These are phyloP conservation scores for Siniperca knerii DNA, from an alignment of 2,113 vertebrate genomes.

Conservation along the genomic window DNA sequence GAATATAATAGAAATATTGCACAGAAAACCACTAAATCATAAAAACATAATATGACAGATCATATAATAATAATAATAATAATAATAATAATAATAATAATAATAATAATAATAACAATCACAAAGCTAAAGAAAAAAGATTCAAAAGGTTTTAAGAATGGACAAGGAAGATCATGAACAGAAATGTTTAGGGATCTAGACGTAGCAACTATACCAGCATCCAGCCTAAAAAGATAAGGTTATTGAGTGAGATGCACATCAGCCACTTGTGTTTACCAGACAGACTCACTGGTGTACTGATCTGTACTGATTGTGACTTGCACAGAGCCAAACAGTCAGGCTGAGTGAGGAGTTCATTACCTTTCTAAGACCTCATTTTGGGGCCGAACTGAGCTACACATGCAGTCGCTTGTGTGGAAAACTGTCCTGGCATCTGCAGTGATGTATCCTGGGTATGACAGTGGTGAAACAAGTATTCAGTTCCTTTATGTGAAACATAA, in stretches of 20 bases:
- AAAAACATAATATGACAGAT: neutral
- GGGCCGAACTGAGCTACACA: neutral
- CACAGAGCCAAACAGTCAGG: neutral
- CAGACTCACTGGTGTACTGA: constrained; percentile 12
- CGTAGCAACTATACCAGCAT: neutral
- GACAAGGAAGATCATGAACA: neutral
- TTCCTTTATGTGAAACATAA: neutral
- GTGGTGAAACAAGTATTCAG: neutral
- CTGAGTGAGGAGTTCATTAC: constrained; percentile 29
- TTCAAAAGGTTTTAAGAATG: no score
- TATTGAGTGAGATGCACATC: constrained; percentile 36
- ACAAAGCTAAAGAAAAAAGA: neutral
- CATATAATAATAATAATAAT: neutral
- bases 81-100: neutral
- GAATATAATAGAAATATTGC: neutral
- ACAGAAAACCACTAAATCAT: neutral
- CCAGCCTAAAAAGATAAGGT: constrained; percentile 13
- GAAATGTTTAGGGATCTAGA: neutral
- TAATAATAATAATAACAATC: neutral
- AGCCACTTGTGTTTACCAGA: constrained; percentile 23
- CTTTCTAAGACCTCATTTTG: neutral
- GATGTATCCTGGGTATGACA: neutral
- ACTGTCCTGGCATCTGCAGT: constrained; percentile 7
- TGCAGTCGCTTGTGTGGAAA: neutral
- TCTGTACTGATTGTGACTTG: constrained; percentile 10